Evolutionary conservation across 2,113 vertebrate species (phyloP).

Genomic region (Lasiurus cinereus): DNA sequence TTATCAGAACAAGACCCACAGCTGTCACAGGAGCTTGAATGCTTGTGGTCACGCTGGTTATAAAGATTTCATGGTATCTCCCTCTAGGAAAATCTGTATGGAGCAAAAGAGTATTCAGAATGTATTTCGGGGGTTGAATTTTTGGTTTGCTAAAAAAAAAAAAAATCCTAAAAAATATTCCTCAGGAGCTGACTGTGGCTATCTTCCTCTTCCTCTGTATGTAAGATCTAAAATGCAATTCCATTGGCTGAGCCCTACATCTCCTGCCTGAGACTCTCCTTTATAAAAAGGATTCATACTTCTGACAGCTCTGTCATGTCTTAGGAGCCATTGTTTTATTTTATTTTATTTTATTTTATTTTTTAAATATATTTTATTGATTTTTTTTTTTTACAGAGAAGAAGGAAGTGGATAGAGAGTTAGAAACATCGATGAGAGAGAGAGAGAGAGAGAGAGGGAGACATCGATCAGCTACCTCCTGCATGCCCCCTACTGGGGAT

Average conservation of each 20-base stretch:
- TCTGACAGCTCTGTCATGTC: neutral
- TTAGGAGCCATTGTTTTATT: neutral
- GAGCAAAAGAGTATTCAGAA: neutral
- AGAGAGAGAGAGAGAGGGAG: no score
- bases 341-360: neutral
- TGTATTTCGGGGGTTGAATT: neutral
- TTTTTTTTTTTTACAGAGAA: no score
- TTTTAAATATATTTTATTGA: no score
- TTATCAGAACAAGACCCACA: constrained; percentile 9
- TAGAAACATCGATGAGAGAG: no score
- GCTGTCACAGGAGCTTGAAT: neutral
- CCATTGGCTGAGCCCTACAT: no score
- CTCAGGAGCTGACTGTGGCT: neutral
- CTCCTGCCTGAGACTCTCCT: neutral
- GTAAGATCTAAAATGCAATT: neutral
- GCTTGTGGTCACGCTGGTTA: neutral
- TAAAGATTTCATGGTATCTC: neutral
- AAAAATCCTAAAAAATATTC: neutral
- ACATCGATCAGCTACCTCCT: no score
- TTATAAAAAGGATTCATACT: neutral
- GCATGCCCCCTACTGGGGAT: no score
- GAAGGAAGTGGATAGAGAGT: no score
- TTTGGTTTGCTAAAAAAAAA: neutral
- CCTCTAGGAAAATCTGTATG: neutral
- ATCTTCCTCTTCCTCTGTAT: neutral